Conservation (phyloP, 2,113 vertebrate species). For the Burhinus bistriatus region DNA sequence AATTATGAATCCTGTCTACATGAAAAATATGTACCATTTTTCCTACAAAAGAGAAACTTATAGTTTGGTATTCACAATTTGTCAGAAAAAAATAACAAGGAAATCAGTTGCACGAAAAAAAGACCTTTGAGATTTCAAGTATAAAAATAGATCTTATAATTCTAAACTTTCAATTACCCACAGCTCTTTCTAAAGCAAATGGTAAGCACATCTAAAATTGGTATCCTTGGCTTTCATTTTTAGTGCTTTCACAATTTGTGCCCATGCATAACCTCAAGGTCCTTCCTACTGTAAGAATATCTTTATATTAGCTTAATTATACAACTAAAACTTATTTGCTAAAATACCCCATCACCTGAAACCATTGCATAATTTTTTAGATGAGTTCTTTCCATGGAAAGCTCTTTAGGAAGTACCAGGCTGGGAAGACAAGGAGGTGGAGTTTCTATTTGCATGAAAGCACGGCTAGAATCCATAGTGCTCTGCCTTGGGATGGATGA, state of each 20-base stretch:
- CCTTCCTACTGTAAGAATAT: not conserved
- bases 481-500: not conserved
- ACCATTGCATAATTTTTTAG: not conserved
- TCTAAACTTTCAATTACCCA: not conserved
- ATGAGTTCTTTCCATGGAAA: not conserved
- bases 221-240: not conserved
- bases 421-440: not conserved
- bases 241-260: not conserved
- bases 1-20: not conserved
- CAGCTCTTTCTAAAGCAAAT: not conserved
- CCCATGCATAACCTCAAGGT: not conserved
- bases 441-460: not conserved
- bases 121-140: not conserved
- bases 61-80: not conserved
- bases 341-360: not conserved
- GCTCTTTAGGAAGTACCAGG: not conserved
- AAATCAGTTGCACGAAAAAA: not conserved
- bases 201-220: not conserved
- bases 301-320: not conserved
- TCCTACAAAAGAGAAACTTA: not conserved
- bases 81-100: not conserved
- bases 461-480: not conserved
- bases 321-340: not conserved
- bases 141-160: not conserved
- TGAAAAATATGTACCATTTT: conserved; percentile 6